Percentiles rank a stretch among this genome's conserved stretches.
Conservation (phyloP, 2,113 vertebrate species). For the Leptobrachium ailaonicum region DNA sequence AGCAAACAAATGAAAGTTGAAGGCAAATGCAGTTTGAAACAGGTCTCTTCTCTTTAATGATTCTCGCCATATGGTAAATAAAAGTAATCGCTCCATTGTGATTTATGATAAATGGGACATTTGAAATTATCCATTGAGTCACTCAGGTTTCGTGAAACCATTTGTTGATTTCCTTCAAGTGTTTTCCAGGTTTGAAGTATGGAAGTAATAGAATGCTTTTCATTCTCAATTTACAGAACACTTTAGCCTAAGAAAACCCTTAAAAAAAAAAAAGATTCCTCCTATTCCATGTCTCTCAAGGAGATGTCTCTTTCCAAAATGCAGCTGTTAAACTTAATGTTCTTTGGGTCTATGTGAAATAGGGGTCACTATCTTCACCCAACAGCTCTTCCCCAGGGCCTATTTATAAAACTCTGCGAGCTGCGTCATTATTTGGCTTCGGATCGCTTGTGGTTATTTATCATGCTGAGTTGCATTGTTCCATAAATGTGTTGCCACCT, state of each 20-base stretch:
- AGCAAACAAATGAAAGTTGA: slow-evolving; percentile 25
- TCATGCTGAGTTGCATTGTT: slow-evolving; percentile 19
- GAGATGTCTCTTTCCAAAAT: slow-evolving; percentile 34
- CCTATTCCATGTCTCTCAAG: slow-evolving; percentile 21
- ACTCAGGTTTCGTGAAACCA: slow-evolving; percentile 47
- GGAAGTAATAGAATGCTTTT: slow-evolving; percentile 38
- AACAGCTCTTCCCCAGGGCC: slow-evolving; percentile 30
- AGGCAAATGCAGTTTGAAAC: slow-evolving; percentile 26
- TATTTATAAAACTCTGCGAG: slow-evolving; percentile 38
- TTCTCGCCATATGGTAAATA: slow-evolving; percentile 45
- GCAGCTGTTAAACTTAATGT: slow-evolving; percentile 41
- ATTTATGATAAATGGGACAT: slow-evolving; percentile 50
- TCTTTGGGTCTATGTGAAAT: slow-evolving; percentile 23
- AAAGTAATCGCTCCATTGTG: slow-evolving; percentile 46
- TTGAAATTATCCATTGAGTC: slow-evolving; percentile 50
- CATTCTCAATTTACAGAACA: slow-evolving; percentile 40
- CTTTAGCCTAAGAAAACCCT: slow-evolving; percentile 10
- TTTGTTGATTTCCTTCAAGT: slow-evolving; percentile 49
- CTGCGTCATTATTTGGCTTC: slow-evolving; percentile 34
- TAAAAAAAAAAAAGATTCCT: slow-evolving; percentile 32
- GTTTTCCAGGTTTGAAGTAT: slow-evolving; percentile 42
- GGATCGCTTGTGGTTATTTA: slow-evolving; percentile 19
- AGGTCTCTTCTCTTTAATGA: slow-evolving; percentile 40
- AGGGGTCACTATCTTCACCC: slow-evolving; percentile 37
- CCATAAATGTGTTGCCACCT: slow-evolving; percentile 31